phyloP scores from a whole-genome alignment of 2,797 vertebrate genomes.

The Diceros bicornis region DNA sequence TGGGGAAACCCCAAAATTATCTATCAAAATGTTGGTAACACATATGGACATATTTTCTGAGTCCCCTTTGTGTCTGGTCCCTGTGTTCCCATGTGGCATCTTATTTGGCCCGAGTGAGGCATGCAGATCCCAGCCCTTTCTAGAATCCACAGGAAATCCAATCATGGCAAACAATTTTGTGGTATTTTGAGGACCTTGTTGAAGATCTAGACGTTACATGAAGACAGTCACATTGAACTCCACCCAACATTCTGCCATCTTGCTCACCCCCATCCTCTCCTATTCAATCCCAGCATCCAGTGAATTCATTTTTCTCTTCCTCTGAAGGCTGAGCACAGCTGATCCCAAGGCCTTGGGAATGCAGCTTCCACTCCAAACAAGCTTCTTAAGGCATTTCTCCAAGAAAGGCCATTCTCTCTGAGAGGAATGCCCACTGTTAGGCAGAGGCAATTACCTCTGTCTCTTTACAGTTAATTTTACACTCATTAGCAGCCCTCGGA shows the following conservation, averaged over 20 bases:
- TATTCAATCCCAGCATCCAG: neutral
- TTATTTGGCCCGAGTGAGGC: neutral
- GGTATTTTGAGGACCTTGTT: neutral
- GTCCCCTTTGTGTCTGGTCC: neutral
- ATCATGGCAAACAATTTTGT: neutral
- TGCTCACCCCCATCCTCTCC: neutral
- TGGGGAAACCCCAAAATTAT: neutral
- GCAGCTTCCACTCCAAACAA: neutral
- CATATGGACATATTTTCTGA: neutral
- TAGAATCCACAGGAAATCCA: neutral
- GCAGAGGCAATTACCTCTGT: constrained; percentile 60
- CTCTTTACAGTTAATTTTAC: constrained; percentile 71
- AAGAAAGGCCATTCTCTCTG: constrained; percentile 46
- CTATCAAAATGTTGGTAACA: neutral
- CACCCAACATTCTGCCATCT: neutral
- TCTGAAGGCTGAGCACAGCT: neutral
- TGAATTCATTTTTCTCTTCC: neutral
- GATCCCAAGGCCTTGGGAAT: neutral
- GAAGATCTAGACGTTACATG: neutral
- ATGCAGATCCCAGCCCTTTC: neutral
- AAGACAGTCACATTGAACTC: neutral
- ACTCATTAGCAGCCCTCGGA: constrained; percentile 74
- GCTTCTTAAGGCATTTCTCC: constrained; percentile 11
- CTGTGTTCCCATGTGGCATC: neutral
- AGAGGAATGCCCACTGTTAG: constrained; percentile 41